phyloP scores from a whole-genome alignment of 2,113 vertebrate genomes.

The Zeus faber region DNA sequence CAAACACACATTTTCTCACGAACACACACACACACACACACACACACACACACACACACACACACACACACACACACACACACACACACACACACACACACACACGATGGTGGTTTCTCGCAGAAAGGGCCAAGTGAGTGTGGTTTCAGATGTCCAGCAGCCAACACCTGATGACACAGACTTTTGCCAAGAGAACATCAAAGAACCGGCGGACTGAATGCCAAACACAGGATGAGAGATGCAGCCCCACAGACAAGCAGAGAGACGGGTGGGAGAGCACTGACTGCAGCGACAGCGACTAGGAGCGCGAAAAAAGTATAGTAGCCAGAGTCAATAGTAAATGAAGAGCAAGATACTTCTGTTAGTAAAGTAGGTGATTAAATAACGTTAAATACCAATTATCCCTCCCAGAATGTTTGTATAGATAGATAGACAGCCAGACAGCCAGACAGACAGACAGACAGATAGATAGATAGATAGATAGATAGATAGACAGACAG shows the following conservation, averaged over 20 bases:
- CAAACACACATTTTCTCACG: constrained; percentile 33
- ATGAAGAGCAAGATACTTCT: background rate
- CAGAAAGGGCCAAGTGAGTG: constrained; percentile 41
- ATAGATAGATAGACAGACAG: background rate
- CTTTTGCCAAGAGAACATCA: constrained; percentile 69
- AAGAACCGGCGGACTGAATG: constrained; percentile 65
- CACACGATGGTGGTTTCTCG: constrained; percentile 30
- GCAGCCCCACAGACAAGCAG: constrained; percentile 73
- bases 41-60: constrained; percentile 6
- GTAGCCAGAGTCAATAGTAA: constrained; percentile 70
- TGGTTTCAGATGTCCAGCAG: constrained; percentile 61
- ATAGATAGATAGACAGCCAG: constrained; percentile 15
- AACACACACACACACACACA: constrained; percentile 7
- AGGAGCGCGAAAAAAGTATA: constrained; percentile 40
- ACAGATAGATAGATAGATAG: background rate
- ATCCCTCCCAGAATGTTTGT: background rate
- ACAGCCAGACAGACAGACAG: no score
- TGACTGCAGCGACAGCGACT: constrained; percentile 53
- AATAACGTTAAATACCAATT: background rate
- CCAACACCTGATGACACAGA: constrained; percentile 71
- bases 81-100: constrained; percentile 28
- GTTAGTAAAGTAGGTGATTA: background rate
- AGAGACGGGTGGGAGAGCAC: constrained; percentile 66
- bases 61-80: constrained; percentile 15
- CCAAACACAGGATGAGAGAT: constrained; percentile 73